Base-by-base conservation (phyloP, 2,797 vertebrate genomes). In the Salmo trutta region DNA sequence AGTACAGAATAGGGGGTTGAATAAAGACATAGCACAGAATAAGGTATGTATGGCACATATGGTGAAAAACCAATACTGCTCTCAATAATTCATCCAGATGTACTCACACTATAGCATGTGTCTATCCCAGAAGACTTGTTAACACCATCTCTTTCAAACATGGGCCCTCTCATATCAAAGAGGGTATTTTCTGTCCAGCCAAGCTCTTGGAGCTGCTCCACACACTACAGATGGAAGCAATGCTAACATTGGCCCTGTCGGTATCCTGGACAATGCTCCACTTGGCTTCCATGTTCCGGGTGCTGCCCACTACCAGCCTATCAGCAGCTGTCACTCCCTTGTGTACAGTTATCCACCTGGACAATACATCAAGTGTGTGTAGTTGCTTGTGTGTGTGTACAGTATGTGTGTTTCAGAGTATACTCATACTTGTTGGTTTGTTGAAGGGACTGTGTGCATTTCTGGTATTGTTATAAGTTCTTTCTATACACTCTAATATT, bases 291-390 rank as follows among this genome's bases (percentile, higher is more conserved):
- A 73, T 29, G 78, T 51, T 74, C 70, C 72, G 33, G 54, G 72
- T 70, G 71, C 53, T 56, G 78, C 21, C 79, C 70, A 19, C 2
- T 79, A 84, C 81, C 76, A 84, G 71, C 29, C 62, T 21, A 74
- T 79, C 77, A 82, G 86, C 87, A 87, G 89, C 87, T 90, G 87
- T 81, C 81, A 75, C 74, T 86, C 85, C 54, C 76, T 74, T 66
- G 29, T 62, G 14, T 4, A 70, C 17, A 51, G 65, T 67, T 31
- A 24, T 29, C 65, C 65, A 33, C 29, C 29, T 16, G 24, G 14
- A 67, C 65, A 29, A 16, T 67, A 14, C 24, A 31, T 67, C 65
- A 77, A 80, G 21, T 72, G 4, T 36, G 29, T 67, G 73, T 14
- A 0, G 10, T 47, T 47, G 41, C 8, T 8, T 41, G 41, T 12